Conservation (phyloP, 2,888 invertebrate species). For the Cerceris ruficornis region DNA sequence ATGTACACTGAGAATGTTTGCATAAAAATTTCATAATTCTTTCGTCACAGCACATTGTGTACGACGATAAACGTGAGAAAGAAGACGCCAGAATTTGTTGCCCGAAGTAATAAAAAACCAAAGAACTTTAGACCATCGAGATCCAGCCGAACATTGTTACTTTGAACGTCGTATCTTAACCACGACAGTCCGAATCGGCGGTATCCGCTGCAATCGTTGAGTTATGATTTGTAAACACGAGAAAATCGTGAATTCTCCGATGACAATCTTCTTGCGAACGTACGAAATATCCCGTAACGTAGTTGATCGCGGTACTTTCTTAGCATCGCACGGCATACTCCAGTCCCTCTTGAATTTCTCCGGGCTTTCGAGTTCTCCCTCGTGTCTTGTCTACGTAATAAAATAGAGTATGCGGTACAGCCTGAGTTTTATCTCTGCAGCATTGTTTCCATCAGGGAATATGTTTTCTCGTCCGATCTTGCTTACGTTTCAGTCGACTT, state of each 20-base stretch:
- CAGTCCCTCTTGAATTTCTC: conserved; percentile 27
- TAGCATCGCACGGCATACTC: conserved; percentile 8
- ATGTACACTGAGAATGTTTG: too few relatives aligned
- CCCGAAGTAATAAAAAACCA: too few relatives aligned
- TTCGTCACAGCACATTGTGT: too few relatives aligned
- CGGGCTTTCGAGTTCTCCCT: conserved; percentile 10
- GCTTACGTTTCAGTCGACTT: conserved; percentile 35
- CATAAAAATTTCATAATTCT: too few relatives aligned
- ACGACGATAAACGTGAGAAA: too few relatives aligned
- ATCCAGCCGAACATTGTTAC: too few relatives aligned
- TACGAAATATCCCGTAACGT: not conserved
- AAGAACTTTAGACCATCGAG: too few relatives aligned
- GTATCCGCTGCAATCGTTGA: too few relatives aligned
- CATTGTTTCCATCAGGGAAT: conserved; percentile 50
- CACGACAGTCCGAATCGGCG: too few relatives aligned
- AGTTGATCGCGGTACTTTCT: not conserved
- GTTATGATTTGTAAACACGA: not conserved
- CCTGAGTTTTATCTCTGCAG: conserved; percentile 36
- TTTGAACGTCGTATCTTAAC: too few relatives aligned
- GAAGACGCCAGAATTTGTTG: too few relatives aligned
- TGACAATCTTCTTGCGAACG: not conserved
- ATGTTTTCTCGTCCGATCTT: conserved; percentile 38
- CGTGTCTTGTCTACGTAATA: conserved; percentile 18
- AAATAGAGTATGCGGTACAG: conserved; percentile 15
- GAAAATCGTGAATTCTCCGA: not conserved